A percentile compares a stretch with the other conserved stretches of the same genome.
Conservation (phyloP, 2,797 vertebrate species). For the Urophycis tenuis region DNA sequence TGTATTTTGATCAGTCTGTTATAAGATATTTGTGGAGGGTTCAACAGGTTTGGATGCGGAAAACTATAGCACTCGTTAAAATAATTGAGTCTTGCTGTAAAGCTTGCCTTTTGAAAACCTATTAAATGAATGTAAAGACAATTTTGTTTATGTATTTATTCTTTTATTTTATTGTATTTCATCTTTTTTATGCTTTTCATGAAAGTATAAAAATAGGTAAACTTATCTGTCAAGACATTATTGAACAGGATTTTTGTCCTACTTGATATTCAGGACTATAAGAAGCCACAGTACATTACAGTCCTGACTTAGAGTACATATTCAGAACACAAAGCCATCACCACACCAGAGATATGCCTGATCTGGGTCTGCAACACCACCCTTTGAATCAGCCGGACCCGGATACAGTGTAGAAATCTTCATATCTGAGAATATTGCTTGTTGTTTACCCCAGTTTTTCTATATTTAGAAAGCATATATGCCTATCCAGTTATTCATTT, state of each 20-base stretch:
- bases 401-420: not conserved
- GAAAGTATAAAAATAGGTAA: not conserved
- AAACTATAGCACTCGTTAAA: slow-evolving; percentile 50
- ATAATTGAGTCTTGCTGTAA: slow-evolving; percentile 61
- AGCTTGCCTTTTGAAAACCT: slow-evolving; percentile 62
- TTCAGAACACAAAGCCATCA: not conserved
- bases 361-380: not conserved
- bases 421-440: too few species aligned
- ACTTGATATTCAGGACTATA: not conserved
- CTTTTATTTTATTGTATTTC: not conserved
- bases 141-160: not conserved
- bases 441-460: too few species aligned
- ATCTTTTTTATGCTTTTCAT: too few species aligned
- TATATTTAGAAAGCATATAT: too few species aligned
- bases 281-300: not conserved
- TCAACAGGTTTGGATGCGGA: slow-evolving; percentile 35
- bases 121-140: slow-evolving; percentile 69
- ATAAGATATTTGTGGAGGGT: slow-evolving; percentile 34
- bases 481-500: not conserved
- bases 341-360: not conserved
- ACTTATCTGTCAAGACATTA: not conserved
- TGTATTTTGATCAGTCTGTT: slow-evolving; percentile 43
- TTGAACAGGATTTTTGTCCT: too few species aligned
- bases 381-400: not conserved
- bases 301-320: not conserved